Base-by-base conservation (phyloP, 53 echinoderm and acorn worm genomes). In the Zoroaster sp. region DNA sequence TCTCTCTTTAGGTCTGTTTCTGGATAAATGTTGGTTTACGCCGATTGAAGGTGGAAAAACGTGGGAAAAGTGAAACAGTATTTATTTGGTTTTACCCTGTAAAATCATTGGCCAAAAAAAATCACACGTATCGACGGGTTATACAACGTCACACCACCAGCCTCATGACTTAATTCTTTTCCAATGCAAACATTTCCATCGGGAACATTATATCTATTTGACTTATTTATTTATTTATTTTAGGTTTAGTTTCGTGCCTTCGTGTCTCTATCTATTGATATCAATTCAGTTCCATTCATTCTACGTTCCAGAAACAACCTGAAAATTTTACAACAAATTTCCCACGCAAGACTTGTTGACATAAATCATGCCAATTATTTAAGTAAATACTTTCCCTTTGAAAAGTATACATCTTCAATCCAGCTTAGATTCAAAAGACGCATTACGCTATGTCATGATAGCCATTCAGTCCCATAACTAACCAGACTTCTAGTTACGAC, bases 21-120 rank as follows among this genome's bases (percentile, higher is more conserved):
- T 74, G 74, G 11, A 28, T 40, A 41, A 13, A 74, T 74, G 74
- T 74, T 73, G 74, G 74, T 74, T 74, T 74, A 74, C 21, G 74
- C 13, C 46, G 23, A 12, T 44, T 41, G 25, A 14, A 9, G 33
- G 6, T 69, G 45, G 74, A 13, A 9, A 10, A 74, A 74, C 74
- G 74, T 74, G 74, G 74, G 74, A 74, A 74, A 74, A 74, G 36
- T 41, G 74, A 74, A 41, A 43, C 74, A 44, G 43, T 42, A 43
- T 74, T 74, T 40, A 74, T 40, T 35, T 36, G 33, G 34, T 69
- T 69, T 36, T 31, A 37, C 70, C 6, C 63, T 59, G 0, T 3
- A 59, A 59, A 21, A 59, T 54, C 30, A 28, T 28, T 3, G 63
- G 28, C 10, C 21, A 1, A 54, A 54, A 59, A 25, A 6, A 59